These are phyloP conservation scores for Halictus ligatus DNA, from an alignment of 2,888 invertebrate species.

Conservation along the genomic window DNA sequence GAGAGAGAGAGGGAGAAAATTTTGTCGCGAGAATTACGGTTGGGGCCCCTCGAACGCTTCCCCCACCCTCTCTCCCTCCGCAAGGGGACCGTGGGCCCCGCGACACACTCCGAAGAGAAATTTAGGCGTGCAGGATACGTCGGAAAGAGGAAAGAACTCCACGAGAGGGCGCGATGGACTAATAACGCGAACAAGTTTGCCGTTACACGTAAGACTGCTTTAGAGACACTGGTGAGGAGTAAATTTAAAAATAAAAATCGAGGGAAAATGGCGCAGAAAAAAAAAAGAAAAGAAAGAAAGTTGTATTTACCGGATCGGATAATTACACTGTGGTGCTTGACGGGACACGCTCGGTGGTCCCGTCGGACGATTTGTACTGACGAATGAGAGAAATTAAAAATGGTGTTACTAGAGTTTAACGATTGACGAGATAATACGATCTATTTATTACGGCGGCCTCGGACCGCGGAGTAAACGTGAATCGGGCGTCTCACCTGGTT, in stretches of 20 bases:
- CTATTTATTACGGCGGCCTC: conserved; percentile 75
- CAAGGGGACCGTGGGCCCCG: too few species aligned
- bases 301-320: conserved; percentile 62
- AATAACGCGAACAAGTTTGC: conserved; percentile 72
- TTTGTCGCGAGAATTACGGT: too few species aligned
- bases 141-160: conserved; percentile 19
- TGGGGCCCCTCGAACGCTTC: too few species aligned
- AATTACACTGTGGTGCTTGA: conserved; percentile 73
- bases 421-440: conserved; percentile 76
- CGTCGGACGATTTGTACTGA: conserved; percentile 76
- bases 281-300: too few species aligned
- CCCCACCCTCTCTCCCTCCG: too few species aligned
- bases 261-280: conserved; percentile 36
- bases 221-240: conserved; percentile 68
- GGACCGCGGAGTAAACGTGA: conserved; percentile 70
- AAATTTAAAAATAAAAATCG: conserved; percentile 26
- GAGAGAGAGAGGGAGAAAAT: not conserved
- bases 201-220: conserved; percentile 80
- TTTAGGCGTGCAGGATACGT: not conserved
- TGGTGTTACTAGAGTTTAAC: conserved; percentile 75
- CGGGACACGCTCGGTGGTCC: too few species aligned
- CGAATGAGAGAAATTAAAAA: conserved; percentile 71
- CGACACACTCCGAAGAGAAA: too few species aligned
- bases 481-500: conserved; percentile 46
- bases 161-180: conserved; percentile 41